Conservation (phyloP, 2,888 invertebrate genomes). For the Mesorhabditis belari region DNA sequence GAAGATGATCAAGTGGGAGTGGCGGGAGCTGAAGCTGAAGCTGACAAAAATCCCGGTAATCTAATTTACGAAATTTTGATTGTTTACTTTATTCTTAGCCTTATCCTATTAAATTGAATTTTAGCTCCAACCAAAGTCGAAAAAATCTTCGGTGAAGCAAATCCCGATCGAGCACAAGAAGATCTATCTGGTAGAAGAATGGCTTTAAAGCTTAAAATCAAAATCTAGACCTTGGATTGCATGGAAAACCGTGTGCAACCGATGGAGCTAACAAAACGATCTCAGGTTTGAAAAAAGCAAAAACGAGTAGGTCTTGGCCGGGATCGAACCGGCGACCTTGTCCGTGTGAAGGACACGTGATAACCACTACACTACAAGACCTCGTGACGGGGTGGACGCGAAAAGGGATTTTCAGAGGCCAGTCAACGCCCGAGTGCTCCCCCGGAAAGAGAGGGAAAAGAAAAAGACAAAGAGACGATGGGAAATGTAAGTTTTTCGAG, state of each 20-base stretch:
- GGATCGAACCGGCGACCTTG: constrained; percentile 46
- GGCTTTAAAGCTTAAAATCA: neutral
- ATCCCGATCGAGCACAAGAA: neutral
- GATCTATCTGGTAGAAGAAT: neutral
- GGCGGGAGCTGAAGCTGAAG: neutral
- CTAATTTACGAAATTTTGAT: no score
- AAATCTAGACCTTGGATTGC: neutral
- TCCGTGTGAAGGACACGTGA: constrained; percentile 48
- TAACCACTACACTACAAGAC: constrained; percentile 45
- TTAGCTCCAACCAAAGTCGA: no score
- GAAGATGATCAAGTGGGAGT: neutral
- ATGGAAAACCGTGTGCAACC: neutral
- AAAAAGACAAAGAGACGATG: neutral
- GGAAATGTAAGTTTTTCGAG: no score
- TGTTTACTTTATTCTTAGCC: neutral
- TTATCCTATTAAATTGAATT: neutral
- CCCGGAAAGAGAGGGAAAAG: neutral
- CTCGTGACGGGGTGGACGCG: neutral
- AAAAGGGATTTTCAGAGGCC: neutral
- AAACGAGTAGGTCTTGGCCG: constrained; percentile 28
- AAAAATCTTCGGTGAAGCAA: neutral
- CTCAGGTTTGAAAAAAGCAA: neutral
- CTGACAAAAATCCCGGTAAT: neutral
- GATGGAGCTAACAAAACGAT: neutral
- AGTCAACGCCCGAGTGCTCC: neutral